A percentile compares a stretch with the other conserved stretches of the same genome.
These are phyloP conservation scores for Hemibagrus guttatus DNA, from an alignment of 2,797 vertebrate genomes.

Conservation along the genomic window DNA sequence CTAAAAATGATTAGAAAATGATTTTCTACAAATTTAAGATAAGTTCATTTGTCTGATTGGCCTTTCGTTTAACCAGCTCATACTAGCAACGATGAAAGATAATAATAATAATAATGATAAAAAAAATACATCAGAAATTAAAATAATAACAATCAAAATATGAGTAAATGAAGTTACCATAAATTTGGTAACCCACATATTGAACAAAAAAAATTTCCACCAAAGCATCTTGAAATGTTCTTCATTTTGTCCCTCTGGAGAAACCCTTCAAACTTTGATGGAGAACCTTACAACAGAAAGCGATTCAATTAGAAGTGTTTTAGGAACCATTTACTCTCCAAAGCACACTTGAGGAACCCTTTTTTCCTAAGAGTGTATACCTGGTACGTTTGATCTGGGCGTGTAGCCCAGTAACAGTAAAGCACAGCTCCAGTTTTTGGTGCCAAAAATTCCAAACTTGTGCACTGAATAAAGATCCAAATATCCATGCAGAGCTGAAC, in stretches of 20 bases:
- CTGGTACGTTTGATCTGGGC: constrained; percentile 10
- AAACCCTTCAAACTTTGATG: not conserved
- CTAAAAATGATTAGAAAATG: not conserved
- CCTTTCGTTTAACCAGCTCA: not conserved
- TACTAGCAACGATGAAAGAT: not conserved
- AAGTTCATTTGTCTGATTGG: not conserved
- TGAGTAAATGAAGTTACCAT: not conserved
- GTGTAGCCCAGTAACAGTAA: not conserved
- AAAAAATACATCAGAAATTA: not conserved
- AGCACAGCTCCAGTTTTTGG: not conserved
- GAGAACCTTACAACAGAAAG: not conserved
- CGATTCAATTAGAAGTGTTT: not conserved
- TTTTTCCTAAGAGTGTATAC: not conserved
- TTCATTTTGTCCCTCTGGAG: not conserved
- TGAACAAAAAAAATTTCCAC: not conserved
- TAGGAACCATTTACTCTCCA: not conserved
- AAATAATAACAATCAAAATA: not conserved
- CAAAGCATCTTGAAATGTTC: not conserved
- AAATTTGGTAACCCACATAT: not conserved
- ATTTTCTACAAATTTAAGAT: not conserved
- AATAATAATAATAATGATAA: not conserved
- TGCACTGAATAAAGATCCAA: not conserved
- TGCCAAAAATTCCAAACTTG: constrained; percentile 19
- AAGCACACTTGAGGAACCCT: not conserved
- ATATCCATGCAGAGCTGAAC: constrained; percentile 19